Conservation (phyloP, 2,888 invertebrate genomes). For the Heliconius ismenius region DNA sequence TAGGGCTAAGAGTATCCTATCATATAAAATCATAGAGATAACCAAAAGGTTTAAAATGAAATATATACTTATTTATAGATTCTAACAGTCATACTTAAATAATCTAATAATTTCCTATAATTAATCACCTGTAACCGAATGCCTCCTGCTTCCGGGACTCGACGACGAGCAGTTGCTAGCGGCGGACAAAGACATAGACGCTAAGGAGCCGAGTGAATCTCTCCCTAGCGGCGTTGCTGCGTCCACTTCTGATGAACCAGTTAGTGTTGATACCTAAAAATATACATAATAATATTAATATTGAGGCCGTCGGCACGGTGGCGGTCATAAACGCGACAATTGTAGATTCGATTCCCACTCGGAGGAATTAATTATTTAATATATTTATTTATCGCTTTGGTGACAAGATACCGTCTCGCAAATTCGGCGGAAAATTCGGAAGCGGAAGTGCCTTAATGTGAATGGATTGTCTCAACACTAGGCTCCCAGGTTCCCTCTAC, state of each 20-base stretch:
- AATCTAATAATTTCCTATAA: not conserved
- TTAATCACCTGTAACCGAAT: slow-evolving; percentile 87
- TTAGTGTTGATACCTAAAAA: slow-evolving; percentile 88
- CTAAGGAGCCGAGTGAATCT: slow-evolving; percentile 87
- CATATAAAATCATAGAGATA: not conserved
- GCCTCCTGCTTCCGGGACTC: slow-evolving; percentile 89
- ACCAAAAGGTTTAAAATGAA: not conserved
- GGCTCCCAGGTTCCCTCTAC: too few species aligned
- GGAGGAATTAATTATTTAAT: too few species aligned
- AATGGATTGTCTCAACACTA: too few species aligned
- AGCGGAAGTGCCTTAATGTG: too few species aligned
- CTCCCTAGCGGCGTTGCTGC: slow-evolving; percentile 73
- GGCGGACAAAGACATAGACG: slow-evolving; percentile 89
- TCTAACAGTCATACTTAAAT: not conserved
- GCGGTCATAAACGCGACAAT: too few species aligned
- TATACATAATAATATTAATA: not conserved
- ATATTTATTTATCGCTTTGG: too few species aligned
- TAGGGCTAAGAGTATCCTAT: too few species aligned
- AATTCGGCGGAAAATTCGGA: too few species aligned
- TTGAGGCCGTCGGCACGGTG: too few species aligned
- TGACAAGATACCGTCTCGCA: too few species aligned
- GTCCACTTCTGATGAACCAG: slow-evolving; percentile 89
- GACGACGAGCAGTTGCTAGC: slow-evolving; percentile 89
- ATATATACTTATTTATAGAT: not conserved
- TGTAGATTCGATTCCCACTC: too few species aligned